Evolutionary conservation across 2,113 vertebrate genomes (phyloP), one percentile per base, ranked within the genome.

Genomic region (Notothenia coriiceps): DNA sequence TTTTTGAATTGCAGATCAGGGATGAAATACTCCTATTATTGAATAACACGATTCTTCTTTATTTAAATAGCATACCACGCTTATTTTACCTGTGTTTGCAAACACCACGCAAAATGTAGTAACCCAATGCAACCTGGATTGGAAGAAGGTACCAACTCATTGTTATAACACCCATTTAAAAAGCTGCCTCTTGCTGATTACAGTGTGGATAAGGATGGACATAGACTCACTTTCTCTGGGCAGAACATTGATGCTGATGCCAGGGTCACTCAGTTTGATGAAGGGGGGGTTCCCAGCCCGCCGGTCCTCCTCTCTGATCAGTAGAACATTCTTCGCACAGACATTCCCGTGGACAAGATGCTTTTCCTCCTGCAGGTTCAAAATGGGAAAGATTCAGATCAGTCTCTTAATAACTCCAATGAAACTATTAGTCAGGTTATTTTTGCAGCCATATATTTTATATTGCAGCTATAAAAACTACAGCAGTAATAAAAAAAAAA

Each of bases 191-290:
- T 77, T 86, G 56, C 47, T 90, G 88, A 10, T 7, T 6, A 61
- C 13, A 64, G 1, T 18, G 10, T 20, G 20, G 4, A 1, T 9
- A 10, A 40, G 10, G 13, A 10, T 1, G 46, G 12, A 51, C 6
- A 50, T 8, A 2, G 18, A 88, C 97, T 97, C 94, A 99, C 98
- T 96, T 63, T 99, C 98, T 96, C 95, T 97, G 62, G 97, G 96
- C 84, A 99, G 94, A 70, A 98, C 97, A 8, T 95, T 96, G 86
- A 98, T 93, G 89, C 97, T 96, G 91, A 99, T 96, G 25, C 98
- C 97, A 25, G 98, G 98, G 88, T 99, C 98, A 62, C 97, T 98
- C 18, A 99, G 94, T 84, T 99, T 99, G 94, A 99, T 97, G 88
- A 99, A 99, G 1, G 98, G 97, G 44, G 96, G 96, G 86, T 96